Percentiles rank a stretch among this genome's conserved stretches.
phyloP scores from a whole-genome alignment of 2,797 vertebrate species.

The Typhlichthys eigenmanni region DNA sequence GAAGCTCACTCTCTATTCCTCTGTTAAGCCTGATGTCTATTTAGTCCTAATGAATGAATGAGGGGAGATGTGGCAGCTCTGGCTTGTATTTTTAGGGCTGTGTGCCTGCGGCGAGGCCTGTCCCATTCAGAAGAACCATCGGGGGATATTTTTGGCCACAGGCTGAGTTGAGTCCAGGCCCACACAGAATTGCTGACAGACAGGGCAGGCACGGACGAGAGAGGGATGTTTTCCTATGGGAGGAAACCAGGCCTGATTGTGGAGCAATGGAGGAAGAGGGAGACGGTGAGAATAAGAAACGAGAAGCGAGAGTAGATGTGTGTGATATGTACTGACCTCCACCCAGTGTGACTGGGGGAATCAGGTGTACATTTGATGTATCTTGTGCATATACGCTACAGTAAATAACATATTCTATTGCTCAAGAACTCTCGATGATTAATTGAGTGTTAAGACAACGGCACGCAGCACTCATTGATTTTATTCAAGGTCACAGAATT shows the following conservation, averaged over 20 bases:
- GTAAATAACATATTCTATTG: too few species aligned
- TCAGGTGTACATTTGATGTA: not conserved
- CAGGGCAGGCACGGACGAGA: constrained; percentile 58
- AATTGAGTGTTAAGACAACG: constrained; percentile 1
- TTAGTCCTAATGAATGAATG: constrained; percentile 64
- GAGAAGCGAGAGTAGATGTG: constrained; percentile 56
- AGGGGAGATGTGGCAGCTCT: constrained; percentile 54
- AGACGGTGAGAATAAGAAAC: constrained; percentile 50
- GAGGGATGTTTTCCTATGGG: constrained; percentile 74
- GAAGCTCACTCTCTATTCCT: not conserved
- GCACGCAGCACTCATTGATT: not conserved
- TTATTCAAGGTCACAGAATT: constrained; percentile 26
- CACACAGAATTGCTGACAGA: constrained; percentile 80
- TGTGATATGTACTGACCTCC: not conserved
- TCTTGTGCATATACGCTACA: too few species aligned
- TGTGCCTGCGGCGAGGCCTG: constrained; percentile 73
- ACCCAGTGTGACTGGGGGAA: not conserved
- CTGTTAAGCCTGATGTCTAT: constrained; percentile 31
- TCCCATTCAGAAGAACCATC: constrained; percentile 70
- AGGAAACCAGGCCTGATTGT: constrained; percentile 71
- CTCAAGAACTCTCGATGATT: constrained; percentile 1
- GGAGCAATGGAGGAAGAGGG: constrained; percentile 32
- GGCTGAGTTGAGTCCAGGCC: constrained; percentile 73
- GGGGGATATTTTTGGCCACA: constrained; percentile 74
- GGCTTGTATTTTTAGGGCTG: constrained; percentile 73